Base-by-base conservation (phyloP, 2,113 vertebrate genomes). In the Cyphomyrus discorhynchus region DNA sequence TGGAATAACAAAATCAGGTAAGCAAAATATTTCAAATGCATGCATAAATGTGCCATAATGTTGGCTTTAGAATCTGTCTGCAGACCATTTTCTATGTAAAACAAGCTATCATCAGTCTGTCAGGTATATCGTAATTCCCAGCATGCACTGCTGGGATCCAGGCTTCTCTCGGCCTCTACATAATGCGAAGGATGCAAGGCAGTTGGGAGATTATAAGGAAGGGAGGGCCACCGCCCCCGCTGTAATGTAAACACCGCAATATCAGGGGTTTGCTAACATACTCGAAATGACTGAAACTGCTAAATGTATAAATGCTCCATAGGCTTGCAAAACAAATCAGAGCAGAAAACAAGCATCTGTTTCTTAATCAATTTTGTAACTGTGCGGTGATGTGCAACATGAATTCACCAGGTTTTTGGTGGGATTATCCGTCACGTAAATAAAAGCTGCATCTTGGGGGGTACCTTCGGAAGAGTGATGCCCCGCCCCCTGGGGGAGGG, bases 381-480 rank as follows among this genome's bases (percentile, higher is more conserved):
- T 3, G 62, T 31, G 62, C 27, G 5, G 31, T 35, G 31, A 39
- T 77, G 70, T n/a, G 58, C 58, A 56, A 56, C 70, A 39, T 39
- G 13, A 77, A 77, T 77, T 77, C 74, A 42, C 31, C 82, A 84
- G 8, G 21, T 24, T 42, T 46, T 42, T 1, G 8, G 80, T 46
- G 42, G 39, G 8, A 84, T 46, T 47, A 3, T 21, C 46, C 13
- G 11, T 19, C 47, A 3, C 13, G 17, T 56, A 35, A 19, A n/a
- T 24, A 19, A 6, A 87, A 53, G 50, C 85, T 53, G 27, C n/a
- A 21, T 35, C 7, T 47, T 53, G 53, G 42, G 42, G 39, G 39
- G 80, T 97, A 98, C 97, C 96, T 96, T 98, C 97, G 8, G 97
- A 96, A 0, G 97, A 97, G 93, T 96, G 96, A 90, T 97, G 97